Base-by-base conservation (phyloP, 2,797 vertebrate species). In the Bovichtus variegatus region DNA sequence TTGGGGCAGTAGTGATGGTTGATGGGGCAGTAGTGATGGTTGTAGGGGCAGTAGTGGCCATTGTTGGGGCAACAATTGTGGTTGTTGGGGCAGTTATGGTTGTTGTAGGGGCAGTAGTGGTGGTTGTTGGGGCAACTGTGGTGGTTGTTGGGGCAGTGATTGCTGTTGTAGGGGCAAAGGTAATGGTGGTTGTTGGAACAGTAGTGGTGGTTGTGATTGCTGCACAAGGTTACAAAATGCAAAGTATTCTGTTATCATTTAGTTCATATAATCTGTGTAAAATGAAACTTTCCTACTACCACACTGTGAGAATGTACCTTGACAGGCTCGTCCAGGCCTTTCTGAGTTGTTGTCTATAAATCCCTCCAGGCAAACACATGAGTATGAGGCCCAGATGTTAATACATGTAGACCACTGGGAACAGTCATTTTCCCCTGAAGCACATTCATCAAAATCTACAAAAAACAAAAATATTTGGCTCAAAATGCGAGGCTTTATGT, bases 361-460 rank as follows among this genome's bases (percentile, higher is more conserved):
- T 41, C 90, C 93, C 0, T 87, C 75, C 15, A 9, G 55, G 65
- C 97, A 98, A 67, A 3, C 62, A 78, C 97, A 98, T 1, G 68
- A 86, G 84, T 96, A 97, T 13, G 93, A 97, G 11, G 91, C 95
- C 16, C 91, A 76, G 2, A 79, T 96, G 92, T 98, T 97, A 1
- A 0, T 63, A 67, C 97, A 98, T 0, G 19, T 40, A 0, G 95
- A 94, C 79, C 90, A 89, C 0, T 40, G 90, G 38, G 92, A 96
- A 62, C 97, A 98, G 90, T 97, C 96, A 0, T 94, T 87, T 55
- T 95, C 91, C 15, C 65, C 15, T 0, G 23, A 63, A 6, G 62
- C 36, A 63, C 97, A 97, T 86, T 98, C 97, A 34, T 97, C 73
- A 21, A 92, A 91, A 93, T 97, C 97, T 93, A 81, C 54, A 70